These are phyloP conservation scores for Phaonia tiefii DNA, from an alignment of 2,888 invertebrate species.

Conservation along the genomic window DNA sequence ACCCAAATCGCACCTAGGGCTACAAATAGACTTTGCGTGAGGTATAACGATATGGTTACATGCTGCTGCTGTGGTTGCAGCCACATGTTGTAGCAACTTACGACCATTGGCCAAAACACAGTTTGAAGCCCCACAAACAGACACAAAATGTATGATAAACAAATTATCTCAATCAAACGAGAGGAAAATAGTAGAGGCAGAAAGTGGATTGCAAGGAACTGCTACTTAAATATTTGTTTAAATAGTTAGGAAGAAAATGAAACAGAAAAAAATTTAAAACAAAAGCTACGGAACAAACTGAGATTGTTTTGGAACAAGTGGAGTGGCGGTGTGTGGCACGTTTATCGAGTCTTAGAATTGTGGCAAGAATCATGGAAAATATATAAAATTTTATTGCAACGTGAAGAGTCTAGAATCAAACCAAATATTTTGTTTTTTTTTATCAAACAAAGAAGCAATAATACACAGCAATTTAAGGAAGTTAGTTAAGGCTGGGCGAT, in stretches of 20 bases:
- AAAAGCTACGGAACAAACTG: neutral
- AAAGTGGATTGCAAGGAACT: constrained; percentile 23
- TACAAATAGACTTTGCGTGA: constrained; percentile 56
- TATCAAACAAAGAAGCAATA: constrained; percentile 18
- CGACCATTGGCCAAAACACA: neutral
- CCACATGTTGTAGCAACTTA: neutral
- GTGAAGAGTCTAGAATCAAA: constrained; percentile 22
- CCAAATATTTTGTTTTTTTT: constrained; percentile 48
- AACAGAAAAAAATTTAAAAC: neutral
- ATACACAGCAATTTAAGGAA: constrained; percentile 39
- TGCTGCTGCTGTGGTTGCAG: neutral
- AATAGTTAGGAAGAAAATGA: neutral
- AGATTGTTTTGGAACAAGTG: neutral
- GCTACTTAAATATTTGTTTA: constrained; percentile 51
- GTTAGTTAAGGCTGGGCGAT: constrained; percentile 49
- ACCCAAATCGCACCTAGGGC: constrained; percentile 56
- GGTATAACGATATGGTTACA: constrained; percentile 50
- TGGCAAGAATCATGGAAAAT: constrained; percentile 59
- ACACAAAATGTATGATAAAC: constrained; percentile 48
- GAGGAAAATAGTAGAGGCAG: constrained; percentile 32
- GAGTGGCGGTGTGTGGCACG: neutral
- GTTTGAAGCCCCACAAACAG: constrained; percentile 6
- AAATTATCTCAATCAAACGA: constrained; percentile 64
- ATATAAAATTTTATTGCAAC: constrained; percentile 61
- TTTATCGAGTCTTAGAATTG: constrained; percentile 18